Base-by-base conservation (phyloP, 2,888 invertebrate genomes). In the Strigamia transsilvanica region DNA sequence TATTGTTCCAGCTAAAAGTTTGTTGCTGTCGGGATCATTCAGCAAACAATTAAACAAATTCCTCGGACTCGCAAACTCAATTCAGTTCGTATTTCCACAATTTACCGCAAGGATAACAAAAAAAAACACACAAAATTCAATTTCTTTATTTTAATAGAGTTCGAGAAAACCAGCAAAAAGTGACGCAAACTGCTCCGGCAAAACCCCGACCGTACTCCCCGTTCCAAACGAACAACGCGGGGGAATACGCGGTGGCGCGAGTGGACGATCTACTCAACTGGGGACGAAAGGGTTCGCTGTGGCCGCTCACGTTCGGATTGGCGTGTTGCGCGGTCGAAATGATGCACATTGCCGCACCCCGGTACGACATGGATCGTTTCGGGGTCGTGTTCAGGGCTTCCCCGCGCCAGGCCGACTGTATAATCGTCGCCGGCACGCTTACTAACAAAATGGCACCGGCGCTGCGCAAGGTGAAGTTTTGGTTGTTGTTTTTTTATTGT, bases 391-490 rank as follows among this genome's bases (percentile, higher is more conserved):
- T 99, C 88, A 92, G 99, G 88, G 98, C 98, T 7, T 97, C 97
- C 27, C 98, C 98, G 6, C 92, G 98, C 82, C 98, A 99, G 89
- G 93, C 98, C 46, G 99, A 99, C 90, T 94, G 96, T 78, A 98
- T 99, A 87, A 98, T 99, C 87, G 98, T 99, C 0, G 99, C 99
- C 85, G 99, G 99, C 77, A 99, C 99, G 0, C 89, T 99, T 80
- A 99, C 99, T 27, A 99, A 99, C 89, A 99, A 99, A 91, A 99
- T 99, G 99, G 99, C 99, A 79, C 99, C 99, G 12, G 99, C 99
- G 82, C 89, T 99, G 77, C 91, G 99, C 84, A 97, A 96, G 90
- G 95, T 90, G 84, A 82, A 27, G n/a, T n/a, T n/a, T n/a, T n/a
- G n/a, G n/a, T 34, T n/a, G 15, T 15, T 7, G 4, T n/a, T 23